A percentile compares a stretch with the other conserved stretches of the same genome.
These are phyloP conservation scores for Lagria hirta DNA, from an alignment of 2,888 invertebrate genomes.

Conservation along the genomic window DNA sequence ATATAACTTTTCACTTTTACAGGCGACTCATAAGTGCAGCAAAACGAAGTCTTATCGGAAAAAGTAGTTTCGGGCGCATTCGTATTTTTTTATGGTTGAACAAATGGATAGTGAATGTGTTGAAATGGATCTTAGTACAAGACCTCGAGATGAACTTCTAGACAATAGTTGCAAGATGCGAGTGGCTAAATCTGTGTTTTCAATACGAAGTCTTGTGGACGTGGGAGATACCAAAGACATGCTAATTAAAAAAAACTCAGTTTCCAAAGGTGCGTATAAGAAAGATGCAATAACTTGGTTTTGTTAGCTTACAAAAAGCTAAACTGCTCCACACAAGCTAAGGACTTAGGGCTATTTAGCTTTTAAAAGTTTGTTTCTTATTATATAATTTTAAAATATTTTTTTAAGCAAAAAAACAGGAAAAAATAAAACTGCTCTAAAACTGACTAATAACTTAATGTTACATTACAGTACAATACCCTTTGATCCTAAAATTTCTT, in stretches of 20 bases:
- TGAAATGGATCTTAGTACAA: slow-evolving; percentile 58
- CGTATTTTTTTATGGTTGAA: slow-evolving; percentile 7
- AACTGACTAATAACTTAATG: no score
- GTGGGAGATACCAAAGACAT: slow-evolving; percentile 53
- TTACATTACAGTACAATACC: no score
- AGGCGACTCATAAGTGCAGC: slow-evolving; percentile 18
- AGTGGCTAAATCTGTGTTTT: slow-evolving; percentile 62
- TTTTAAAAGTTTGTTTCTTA: no score
- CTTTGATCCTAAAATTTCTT: no score
- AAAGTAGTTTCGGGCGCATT: slow-evolving; percentile 10
- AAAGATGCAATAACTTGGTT: no score
- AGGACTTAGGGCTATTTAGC: no score
- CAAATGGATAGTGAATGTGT: slow-evolving; percentile 41
- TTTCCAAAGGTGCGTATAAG: slow-evolving; percentile 36
- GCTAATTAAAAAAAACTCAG: slow-evolving; percentile 31
- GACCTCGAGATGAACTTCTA: slow-evolving; percentile 42
- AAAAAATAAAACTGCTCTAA: no score
- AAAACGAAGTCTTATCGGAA: slow-evolving; percentile 11
- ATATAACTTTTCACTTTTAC: slow-evolving; percentile 12
- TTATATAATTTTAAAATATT: no score
- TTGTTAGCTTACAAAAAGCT: no score
- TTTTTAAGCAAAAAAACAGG: no score
- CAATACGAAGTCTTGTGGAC: slow-evolving; percentile 61
- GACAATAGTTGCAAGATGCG: slow-evolving; percentile 55
- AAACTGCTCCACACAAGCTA: no score